A percentile compares a stretch with the other conserved stretches of the same genome.
Conservation (phyloP, 1,140 invertebrate species). For the Aradophagus sp. region DNA sequence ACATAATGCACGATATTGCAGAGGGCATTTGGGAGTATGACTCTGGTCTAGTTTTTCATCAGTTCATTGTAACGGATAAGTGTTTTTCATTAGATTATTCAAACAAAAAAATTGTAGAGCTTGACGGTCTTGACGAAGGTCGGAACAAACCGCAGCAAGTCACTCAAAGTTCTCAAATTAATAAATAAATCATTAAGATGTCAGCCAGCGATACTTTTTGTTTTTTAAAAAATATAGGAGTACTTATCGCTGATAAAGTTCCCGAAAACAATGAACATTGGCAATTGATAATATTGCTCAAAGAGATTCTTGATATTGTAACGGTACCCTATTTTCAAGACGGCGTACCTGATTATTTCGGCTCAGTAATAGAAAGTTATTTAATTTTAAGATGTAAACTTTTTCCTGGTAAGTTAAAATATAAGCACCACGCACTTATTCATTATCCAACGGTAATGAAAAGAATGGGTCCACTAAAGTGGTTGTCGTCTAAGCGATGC, state of each 20-base stretch:
- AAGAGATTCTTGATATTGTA: conserved; percentile 18
- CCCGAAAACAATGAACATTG: conserved; percentile 7
- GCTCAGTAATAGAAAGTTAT: conserved; percentile 7
- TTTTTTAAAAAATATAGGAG: conserved; percentile 15
- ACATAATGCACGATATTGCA: conserved; percentile 12
- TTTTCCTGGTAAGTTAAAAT: conserved; percentile 14
- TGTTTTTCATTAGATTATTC: conserved; percentile 15
- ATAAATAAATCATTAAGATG: conserved; percentile 9
- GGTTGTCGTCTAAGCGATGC: conserved; percentile 22
- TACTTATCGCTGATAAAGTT: conserved; percentile 14
- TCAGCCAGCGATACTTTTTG: conserved; percentile 10
- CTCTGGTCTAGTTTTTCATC: conserved; percentile 18
- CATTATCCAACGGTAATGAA: conserved; percentile 28
- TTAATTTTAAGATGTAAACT: background rate
- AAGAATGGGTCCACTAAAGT: conserved; percentile 16
- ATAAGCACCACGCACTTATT: conserved; percentile 24
- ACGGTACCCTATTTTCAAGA: background rate
- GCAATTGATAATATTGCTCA: conserved; percentile 14
- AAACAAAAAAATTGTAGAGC: conserved; percentile 11
- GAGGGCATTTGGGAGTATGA: conserved; percentile 26
- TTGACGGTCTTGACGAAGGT: conserved; percentile 9
- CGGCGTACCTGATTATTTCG: conserved; percentile 3
- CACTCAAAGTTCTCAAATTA: background rate
- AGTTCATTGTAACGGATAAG: conserved; percentile 15
- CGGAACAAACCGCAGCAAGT: conserved; percentile 15